These are phyloP conservation scores for Ctenosaura bakeri DNA, from an alignment of 2,797 vertebrate genomes.

Conservation along the genomic window DNA sequence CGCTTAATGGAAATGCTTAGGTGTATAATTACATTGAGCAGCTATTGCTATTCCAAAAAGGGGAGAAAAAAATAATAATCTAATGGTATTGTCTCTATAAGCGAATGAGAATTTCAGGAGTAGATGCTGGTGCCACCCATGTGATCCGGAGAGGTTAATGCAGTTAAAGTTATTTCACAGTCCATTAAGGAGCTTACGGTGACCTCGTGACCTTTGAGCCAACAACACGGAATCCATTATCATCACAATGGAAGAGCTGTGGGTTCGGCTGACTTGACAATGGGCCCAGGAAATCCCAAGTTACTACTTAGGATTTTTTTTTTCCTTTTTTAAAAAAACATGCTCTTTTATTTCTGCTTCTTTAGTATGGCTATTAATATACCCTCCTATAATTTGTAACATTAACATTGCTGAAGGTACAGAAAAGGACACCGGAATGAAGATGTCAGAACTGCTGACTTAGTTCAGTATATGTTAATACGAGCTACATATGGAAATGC, in stretches of 20 bases:
- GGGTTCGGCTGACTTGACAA: constrained; percentile 87
- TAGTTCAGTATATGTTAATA: constrained; percentile 78
- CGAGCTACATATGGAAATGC: constrained; percentile 73
- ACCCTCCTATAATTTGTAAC: constrained; percentile 88
- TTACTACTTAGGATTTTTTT: constrained; percentile 84
- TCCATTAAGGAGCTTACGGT: constrained; percentile 99
- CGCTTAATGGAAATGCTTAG: constrained; percentile 85
- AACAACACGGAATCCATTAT: constrained; percentile 99
- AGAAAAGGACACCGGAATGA: constrained; percentile 90
- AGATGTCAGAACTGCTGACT: constrained; percentile 87
- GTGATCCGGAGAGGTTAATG: constrained; percentile 99
- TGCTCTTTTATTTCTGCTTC: constrained; percentile 85
- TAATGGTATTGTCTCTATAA: constrained; percentile 91
- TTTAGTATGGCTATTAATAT: constrained; percentile 87
- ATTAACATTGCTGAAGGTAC: constrained; percentile 91
- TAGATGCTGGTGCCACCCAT: constrained; percentile 89
- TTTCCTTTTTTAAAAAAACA: constrained; percentile 72
- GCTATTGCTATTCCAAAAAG: constrained; percentile 89
- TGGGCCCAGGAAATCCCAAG: constrained; percentile 89
- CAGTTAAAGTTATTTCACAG: constrained; percentile 99
- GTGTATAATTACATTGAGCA: constrained; percentile 86
- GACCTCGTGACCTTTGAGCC: constrained; percentile 94
- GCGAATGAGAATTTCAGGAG: constrained; percentile 88
- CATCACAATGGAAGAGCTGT: constrained; percentile 93
- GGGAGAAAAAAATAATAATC: constrained; percentile 87